A percentile compares a stretch with the other conserved stretches of the same genome.
Evolutionary conservation across 2,797 vertebrate genomes (phyloP).

Genomic region (Rallus crepitans): DNA sequence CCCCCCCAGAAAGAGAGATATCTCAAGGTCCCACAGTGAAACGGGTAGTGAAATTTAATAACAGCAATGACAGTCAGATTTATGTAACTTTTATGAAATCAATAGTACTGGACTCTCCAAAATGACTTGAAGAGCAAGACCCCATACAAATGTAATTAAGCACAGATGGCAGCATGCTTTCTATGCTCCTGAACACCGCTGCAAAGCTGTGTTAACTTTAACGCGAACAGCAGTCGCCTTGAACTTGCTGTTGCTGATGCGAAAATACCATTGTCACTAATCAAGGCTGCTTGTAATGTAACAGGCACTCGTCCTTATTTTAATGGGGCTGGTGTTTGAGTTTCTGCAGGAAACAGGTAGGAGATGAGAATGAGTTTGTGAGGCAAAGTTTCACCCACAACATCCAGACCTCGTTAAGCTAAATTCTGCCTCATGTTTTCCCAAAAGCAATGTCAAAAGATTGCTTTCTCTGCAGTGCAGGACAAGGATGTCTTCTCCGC

Average conservation of each 20-base stretch:
- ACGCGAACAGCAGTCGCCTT: constrained; percentile 25
- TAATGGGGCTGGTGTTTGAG: neutral
- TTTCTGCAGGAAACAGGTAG: neutral
- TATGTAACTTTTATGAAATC: constrained; percentile 61
- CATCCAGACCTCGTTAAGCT: accelerated
- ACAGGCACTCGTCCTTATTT: neutral
- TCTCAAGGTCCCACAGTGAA: neutral
- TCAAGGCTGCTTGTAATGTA: neutral
- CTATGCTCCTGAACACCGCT: neutral
- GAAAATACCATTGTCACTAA: constrained; percentile 31
- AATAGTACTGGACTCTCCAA: constrained; percentile 47
- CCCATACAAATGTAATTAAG: constrained; percentile 58
- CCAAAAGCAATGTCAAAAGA: neutral
- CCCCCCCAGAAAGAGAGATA: neutral
- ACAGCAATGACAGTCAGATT: constrained; percentile 34
- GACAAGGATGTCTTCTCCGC: accelerated
- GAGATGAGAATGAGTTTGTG: neutral
- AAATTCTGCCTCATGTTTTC: neutral
- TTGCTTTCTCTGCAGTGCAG: neutral
- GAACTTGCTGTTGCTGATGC: constrained; percentile 25
- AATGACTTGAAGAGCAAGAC: constrained; percentile 38
- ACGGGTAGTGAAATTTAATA: constrained; percentile 16
- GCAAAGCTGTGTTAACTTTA: neutral
- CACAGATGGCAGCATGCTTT: neutral
- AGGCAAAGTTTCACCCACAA: neutral